Percentiles rank a stretch among this genome's conserved stretches.
Conservation (phyloP, 2,113 vertebrate genomes). For the Suncus etruscus region DNA sequence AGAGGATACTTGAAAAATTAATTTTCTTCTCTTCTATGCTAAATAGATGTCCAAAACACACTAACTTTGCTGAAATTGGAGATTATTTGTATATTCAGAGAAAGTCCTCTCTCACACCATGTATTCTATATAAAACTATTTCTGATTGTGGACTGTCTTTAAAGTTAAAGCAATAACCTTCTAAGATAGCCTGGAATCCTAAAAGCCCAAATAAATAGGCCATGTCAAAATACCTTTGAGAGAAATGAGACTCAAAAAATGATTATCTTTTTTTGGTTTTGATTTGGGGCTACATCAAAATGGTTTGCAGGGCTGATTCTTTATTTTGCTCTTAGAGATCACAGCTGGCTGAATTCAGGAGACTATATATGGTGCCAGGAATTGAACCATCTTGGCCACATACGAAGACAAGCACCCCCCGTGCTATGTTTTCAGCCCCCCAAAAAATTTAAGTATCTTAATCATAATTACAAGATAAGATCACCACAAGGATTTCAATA, state of each 20-base stretch:
- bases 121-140: neutral
- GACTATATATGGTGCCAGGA: too few relatives aligned
- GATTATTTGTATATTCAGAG: neutral
- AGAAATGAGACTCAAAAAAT: conserved; percentile 16
- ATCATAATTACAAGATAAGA: neutral
- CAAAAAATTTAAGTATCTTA: neutral
- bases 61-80: conserved; percentile 34
- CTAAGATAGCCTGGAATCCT: neutral
- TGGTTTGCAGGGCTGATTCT: too few relatives aligned
- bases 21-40: neutral
- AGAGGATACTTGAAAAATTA: neutral
- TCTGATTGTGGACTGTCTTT: neutral
- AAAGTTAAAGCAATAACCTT: conserved; percentile 3
- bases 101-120: neutral
- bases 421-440: too few relatives aligned
- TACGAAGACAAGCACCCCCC: too few relatives aligned
- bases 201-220: conserved; percentile 11
- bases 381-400: too few relatives aligned
- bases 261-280: too few relatives aligned
- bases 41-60: neutral
- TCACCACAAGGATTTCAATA: neutral
- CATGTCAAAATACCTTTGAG: conserved; percentile 13
- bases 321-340: too few relatives aligned
- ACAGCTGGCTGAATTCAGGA: too few relatives aligned
- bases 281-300: too few relatives aligned